Base-by-base conservation (phyloP, 2,888 invertebrate species). In the Phaonia tiefii region DNA sequence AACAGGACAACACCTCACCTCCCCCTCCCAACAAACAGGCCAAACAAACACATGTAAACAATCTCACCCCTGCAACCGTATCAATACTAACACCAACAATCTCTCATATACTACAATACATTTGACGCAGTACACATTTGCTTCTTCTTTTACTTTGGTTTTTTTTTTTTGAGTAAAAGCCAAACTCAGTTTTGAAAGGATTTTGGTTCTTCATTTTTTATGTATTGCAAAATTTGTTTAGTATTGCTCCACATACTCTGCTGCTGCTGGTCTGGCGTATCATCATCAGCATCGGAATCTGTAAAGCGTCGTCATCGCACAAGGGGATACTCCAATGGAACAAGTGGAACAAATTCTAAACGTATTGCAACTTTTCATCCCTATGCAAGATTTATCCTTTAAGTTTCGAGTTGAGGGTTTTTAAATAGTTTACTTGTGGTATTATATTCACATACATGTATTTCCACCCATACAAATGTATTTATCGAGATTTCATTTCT, bases 301-400 rank as follows among this genome's bases (percentile, higher is more conserved):
- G 22, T 63, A 63, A 37, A 42, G 63, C 20, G 20, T 42, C n/a
- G 31, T 1, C 25, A 1, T 60, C 25, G 37, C 8, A 60, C 60
- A 11, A 37, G 13, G 22, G 42, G n/a, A 7, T 37, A 63, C 13
- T 63, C 39, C 42, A 42, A 2, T 42, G 63, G n/a, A n/a, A n/a
- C 39, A 63, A 63, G 39, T 63, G 42, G 74, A 67, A 42, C 63
- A 26, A 20, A 39, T 65, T 69, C 72, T 65, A 72, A 78, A 69
- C n/a, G 58, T 78, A 15, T 75, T 75, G 56, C 49, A 81, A 81
- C 75, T 81, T 81, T 78, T 75, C 69, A 75, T 69, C 65, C 69
- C 72, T 72, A 78, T 78, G 75, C 25, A 72, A 81, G 75, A 81
- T 81, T 81, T 81, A 81, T 81, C 72, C 56, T 69, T 56, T 22